Evolutionary conservation across 2,113 vertebrate species (phyloP).

Genomic region (Motacilla alba): DNA sequence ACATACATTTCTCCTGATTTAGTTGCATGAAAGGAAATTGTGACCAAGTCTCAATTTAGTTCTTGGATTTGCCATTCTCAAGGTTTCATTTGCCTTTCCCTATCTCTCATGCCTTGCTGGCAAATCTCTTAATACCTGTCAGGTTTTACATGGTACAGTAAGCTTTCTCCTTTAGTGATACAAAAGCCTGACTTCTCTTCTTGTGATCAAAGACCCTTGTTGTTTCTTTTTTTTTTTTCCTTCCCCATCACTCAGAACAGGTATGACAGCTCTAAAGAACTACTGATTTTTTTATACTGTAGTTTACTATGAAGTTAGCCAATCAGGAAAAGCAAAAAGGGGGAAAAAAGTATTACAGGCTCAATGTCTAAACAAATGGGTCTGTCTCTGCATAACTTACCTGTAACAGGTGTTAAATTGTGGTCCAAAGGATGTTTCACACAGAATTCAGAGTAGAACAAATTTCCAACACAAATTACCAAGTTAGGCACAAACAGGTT

Average conservation of each 20-base stretch:
- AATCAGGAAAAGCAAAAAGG: background rate
- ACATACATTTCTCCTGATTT: background rate
- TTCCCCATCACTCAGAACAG: background rate
- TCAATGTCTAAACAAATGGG: background rate
- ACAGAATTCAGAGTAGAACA: background rate
- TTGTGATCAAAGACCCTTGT: background rate
- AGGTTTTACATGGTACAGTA: background rate
- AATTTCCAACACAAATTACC: background rate
- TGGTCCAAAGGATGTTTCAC: background rate
- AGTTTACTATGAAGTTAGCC: background rate
- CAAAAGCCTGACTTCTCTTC: background rate
- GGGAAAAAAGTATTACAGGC: background rate
- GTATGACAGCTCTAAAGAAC: background rate
- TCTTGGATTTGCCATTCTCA: background rate
- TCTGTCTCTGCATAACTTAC: background rate
- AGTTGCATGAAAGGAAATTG: background rate
- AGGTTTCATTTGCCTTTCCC: background rate
- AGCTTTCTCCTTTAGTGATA: background rate
- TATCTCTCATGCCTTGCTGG: background rate
- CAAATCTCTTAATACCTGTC: slow-evolving; percentile 9
- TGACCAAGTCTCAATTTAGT: background rate
- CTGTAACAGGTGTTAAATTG: background rate
- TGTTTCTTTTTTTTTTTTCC: background rate
- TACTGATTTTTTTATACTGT: background rate
- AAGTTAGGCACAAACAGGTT: background rate